Percentiles rank a stretch among this genome's conserved stretches.
Evolutionary conservation across 2,113 vertebrate species (phyloP).

Genomic region (Sphyrna mokarran): DNA sequence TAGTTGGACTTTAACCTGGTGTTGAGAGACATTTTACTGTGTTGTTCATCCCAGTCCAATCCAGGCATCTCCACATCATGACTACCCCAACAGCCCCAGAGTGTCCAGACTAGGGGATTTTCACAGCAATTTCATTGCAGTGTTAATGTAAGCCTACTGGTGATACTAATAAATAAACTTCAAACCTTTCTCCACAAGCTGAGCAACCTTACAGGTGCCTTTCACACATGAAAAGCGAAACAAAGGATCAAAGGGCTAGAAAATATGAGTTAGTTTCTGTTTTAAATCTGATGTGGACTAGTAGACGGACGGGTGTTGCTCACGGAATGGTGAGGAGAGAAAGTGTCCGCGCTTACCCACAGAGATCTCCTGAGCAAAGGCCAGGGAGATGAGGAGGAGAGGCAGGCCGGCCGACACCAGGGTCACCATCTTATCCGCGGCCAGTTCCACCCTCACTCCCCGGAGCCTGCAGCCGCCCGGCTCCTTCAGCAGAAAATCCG

Average conservation of each 20-base stretch:
- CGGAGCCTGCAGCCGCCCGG: constrained; percentile 73
- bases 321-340: background rate
- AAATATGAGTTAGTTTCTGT: background rate
- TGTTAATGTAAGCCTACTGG: too few species aligned
- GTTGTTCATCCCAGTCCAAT: too few species aligned
- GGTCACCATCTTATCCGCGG: constrained; percentile 81
- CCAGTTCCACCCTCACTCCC: constrained; percentile 83
- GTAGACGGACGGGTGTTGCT: background rate
- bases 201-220: too few species aligned
- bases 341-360: constrained; percentile 65
- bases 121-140: too few species aligned
- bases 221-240: background rate
- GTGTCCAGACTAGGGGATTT: too few species aligned
- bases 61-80: too few species aligned
- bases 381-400: constrained; percentile 87
- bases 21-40: too few species aligned
- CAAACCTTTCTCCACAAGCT: too few species aligned
- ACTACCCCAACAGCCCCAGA: too few species aligned
- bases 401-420: constrained; percentile 83
- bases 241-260: background rate
- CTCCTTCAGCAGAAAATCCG: constrained; percentile 88
- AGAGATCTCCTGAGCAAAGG: constrained; percentile 90
- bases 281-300: background rate
- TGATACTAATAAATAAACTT: too few species aligned
- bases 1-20: too few species aligned